Evolutionary conservation across 1,140 invertebrate species (phyloP), one percentile per base, ranked within the genome.

Genomic region (Drosophila rhopaloa): DNA sequence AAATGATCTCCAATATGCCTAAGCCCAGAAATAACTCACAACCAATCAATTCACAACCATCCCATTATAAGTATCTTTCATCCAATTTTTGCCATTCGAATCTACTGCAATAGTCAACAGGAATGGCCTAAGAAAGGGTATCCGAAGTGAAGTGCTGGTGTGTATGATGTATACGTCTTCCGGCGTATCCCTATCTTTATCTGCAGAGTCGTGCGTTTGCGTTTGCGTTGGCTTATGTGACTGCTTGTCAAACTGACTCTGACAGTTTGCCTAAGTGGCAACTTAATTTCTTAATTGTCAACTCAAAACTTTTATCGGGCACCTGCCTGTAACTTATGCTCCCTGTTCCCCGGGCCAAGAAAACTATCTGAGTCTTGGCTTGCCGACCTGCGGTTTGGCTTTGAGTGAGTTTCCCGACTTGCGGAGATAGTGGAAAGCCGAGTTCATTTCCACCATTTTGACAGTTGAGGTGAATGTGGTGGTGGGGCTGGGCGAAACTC

Each of bases 261-360:
- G 82, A 88, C 82, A 85, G 82, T n/a, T 74, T 78, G 81, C 81
- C 84, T 91, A 91, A 91, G 90, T 91, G 90, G 83, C 85, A 91
- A 91, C 90, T 91, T 91, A 91, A 91, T 91, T 91, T 91, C 90
- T 91, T 91, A 91, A 91, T 91, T 91, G 90, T 91, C 83, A 91
- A 90, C 81, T 88, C 84, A 70, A 88, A 88, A 89, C 68, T 88
- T 89, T 89, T 84, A 84, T 84, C 84, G 70, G 67, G 67, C 83
- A 89, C 76, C 76, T 89, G 84, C 65, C 68, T 58, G 78, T 48
- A 51, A 70, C 63, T 70, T 77, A 50, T 66, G 50, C 63, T 37
- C 40, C 55, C 16, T 8, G 35, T 19, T 9, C 13, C 38, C 35
- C 13, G 27, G 24, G 9, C 37, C 16, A 35, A 48, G 55, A 51